Evolutionary conservation across 2,113 vertebrate species (phyloP).

Genomic region (Corythaixoides concolor): DNA sequence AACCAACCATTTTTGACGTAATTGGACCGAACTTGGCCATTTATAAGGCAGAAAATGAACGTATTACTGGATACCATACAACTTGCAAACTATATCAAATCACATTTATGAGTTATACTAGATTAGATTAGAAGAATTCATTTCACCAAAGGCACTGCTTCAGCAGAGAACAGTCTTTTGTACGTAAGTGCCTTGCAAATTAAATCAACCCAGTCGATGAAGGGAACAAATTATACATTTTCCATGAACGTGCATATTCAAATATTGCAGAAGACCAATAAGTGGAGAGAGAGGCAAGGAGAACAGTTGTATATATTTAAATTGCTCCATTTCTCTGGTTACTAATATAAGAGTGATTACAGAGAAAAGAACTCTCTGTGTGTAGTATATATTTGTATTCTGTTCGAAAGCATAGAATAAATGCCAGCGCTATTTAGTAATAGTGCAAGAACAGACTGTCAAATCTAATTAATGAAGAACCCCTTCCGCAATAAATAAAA

Average conservation of each 20-base stretch:
- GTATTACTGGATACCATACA: not conserved
- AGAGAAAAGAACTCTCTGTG: constrained; percentile 16
- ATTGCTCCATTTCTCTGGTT: constrained; percentile 43
- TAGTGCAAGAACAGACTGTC: not conserved
- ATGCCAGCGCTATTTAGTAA: constrained; percentile 6
- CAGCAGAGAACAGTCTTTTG: constrained; percentile 30
- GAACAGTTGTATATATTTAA: constrained; percentile 32
- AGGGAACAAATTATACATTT: constrained; percentile 22
- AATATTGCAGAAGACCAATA: constrained; percentile 50
- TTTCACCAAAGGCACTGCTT: constrained; percentile 45
- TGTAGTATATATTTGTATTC: not conserved
- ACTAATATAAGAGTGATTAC: constrained; percentile 7
- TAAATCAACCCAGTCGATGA: constrained; percentile 41
- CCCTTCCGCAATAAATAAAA: not conserved
- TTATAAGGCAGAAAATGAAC: not conserved
- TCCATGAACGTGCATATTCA: constrained; percentile 63
- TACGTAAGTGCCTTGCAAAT: constrained; percentile 53
- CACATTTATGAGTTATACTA: constrained; percentile 22
- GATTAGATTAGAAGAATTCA: constrained; percentile 42
- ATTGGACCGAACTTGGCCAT: not conserved
- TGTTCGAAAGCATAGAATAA: not conserved
- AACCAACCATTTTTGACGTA: not conserved
- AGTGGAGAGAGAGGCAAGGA: not conserved
- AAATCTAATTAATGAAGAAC: not conserved
- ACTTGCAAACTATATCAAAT: constrained; percentile 10